Conservation (phyloP, 2,888 invertebrate species). For the Junonia oenone region DNA sequence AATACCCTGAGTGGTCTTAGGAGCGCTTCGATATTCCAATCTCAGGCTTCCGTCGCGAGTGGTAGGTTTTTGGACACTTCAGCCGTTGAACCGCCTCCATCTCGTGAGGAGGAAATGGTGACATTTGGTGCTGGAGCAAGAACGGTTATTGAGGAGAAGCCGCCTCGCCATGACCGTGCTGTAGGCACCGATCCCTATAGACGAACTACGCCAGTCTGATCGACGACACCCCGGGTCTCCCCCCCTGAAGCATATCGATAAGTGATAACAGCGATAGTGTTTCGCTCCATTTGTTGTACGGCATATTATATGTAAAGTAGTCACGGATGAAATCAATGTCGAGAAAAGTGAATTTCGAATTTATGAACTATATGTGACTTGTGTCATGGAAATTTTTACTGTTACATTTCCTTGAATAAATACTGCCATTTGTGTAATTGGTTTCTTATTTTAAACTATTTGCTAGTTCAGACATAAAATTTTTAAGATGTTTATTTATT, state of each 20-base stretch:
- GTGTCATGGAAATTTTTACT: constrained; percentile 64
- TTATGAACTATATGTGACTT: constrained; percentile 64
- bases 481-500: too few relatives aligned
- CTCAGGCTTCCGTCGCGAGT: constrained; percentile 82
- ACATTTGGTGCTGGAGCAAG: constrained; percentile 83
- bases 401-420: constrained; percentile 74
- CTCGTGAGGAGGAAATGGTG: constrained; percentile 84
- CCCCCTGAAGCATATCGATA: constrained; percentile 71
- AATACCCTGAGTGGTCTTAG: constrained; percentile 69
- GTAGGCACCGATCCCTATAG: constrained; percentile 77
- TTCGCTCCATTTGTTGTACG: constrained; percentile 13
- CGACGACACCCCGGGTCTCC: constrained; percentile 42
- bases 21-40: constrained; percentile 73
- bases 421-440: constrained; percentile 71
- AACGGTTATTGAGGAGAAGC: constrained; percentile 45
- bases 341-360: constrained; percentile 56
- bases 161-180: constrained; percentile 63
- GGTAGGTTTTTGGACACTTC: constrained; percentile 85
- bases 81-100: constrained; percentile 81
- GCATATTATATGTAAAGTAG: constrained; percentile 5
- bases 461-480: too few relatives aligned
- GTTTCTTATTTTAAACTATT: constrained; percentile 30
- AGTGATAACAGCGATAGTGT: constrained; percentile 50
- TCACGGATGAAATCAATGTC: constrained; percentile 10
- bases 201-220: constrained; percentile 81